Percentiles rank a stretch among this genome's conserved stretches.
Conservation (phyloP, 1,140 invertebrate species). For the Bombus waltoni region DNA sequence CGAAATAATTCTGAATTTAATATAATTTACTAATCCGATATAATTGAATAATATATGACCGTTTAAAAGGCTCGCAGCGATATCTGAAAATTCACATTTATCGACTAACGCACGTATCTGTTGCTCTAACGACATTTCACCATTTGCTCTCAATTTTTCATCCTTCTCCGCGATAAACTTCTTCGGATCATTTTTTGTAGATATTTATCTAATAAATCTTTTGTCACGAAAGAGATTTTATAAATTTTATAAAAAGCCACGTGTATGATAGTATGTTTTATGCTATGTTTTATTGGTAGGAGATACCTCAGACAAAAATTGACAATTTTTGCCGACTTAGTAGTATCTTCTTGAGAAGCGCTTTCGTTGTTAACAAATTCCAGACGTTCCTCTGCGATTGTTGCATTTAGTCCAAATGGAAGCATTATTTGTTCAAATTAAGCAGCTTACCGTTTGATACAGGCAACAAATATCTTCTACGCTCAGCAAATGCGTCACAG, state of each 20-base stretch:
- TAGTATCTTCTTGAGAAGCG: neutral
- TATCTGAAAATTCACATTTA: neutral
- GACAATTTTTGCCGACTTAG: no score
- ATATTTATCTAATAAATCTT: neutral
- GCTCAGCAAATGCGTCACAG: neutral
- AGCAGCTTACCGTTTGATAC: neutral
- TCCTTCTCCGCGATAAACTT: neutral
- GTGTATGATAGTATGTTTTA: no score
- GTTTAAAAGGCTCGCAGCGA: neutral
- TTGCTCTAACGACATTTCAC: no score
- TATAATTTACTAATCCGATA: neutral
- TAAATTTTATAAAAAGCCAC: no score
- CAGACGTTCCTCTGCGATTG: neutral
- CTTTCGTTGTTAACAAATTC: neutral
- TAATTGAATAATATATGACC: neutral
- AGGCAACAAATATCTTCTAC: neutral
- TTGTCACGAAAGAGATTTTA: no score
- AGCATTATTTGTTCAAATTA: neutral
- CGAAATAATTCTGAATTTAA: neutral
- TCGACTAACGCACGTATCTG: no score
- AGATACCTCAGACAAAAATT: no score
- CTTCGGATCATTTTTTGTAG: neutral
- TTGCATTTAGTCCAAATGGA: neutral
- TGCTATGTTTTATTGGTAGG: no score
- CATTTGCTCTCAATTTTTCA: neutral